Evolutionary conservation across 2,888 invertebrate genomes (phyloP), one percentile per base, ranked within the genome.

Genomic region (Ditula angustiorana): DNA sequence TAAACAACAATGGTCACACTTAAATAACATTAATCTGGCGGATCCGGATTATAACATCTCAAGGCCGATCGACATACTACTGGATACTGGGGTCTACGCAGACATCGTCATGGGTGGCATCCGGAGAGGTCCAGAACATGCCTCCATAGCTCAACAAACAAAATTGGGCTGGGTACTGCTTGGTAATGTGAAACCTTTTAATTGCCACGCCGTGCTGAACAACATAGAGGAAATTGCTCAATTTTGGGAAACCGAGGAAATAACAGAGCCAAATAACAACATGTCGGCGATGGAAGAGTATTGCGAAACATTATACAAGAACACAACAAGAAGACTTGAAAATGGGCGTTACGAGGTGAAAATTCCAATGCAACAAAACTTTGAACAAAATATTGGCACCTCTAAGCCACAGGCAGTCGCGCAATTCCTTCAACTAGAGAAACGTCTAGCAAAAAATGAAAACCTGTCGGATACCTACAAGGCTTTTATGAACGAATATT

Each of bases 41-140:
- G 49, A 49, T 24, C 49, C 59, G 5, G 49, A 59, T n/a, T 49
- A 49, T 19, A 49, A 59, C 49, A 49, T 49, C 10, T 47, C 59
- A n/a, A 8, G 37, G 23, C 33, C 59, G 2, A 16, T 59, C 2
- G 59, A 49, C 26, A 49, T 59, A 19, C 24, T 59, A 13, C 49
- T 59, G 8, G 59, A 49, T 13, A 49, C 59, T 11, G 24, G 24
- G 11, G 35, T 59, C 33, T 59, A 59, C 16, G 47, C 59, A 21
- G 23, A 59, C 4, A 49, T 59, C 3, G 5, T 49, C 10, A 49
- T 35, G 49, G 49, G 24, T 16, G 33, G 57, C n/a, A 44, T 57
- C 7, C 10, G 16, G 1, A 41, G 41, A 41, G 16, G 41, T n/a
- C 16, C 41, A 8, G 19, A 8, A 2, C 41, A 41, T 8, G 19